Evolutionary conservation across 2,888 invertebrate species (phyloP).

Genomic region (Torymus texanus): DNA sequence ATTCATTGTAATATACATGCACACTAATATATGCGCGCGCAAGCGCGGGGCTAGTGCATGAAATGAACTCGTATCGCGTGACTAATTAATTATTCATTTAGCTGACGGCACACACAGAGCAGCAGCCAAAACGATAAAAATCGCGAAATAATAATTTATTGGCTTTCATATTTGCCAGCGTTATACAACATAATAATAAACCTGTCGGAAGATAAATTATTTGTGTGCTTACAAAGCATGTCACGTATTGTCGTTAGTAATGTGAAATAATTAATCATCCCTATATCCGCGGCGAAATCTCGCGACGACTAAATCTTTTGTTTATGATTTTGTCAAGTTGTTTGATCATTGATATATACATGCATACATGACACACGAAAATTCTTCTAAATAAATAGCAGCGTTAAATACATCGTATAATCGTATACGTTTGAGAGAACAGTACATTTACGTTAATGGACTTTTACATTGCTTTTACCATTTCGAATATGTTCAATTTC

Average conservation of each 20-base stretch:
- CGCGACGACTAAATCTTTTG: not conserved
- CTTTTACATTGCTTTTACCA: no score
- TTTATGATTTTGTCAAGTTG: not conserved
- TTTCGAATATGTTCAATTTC: no score
- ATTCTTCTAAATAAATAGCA: no score
- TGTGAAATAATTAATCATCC: constrained; percentile 2
- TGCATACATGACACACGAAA: no score
- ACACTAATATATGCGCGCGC: constrained; percentile 20
- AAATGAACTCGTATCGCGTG: constrained; percentile 29
- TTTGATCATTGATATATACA: no score
- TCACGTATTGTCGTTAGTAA: not conserved
- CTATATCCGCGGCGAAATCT: not conserved
- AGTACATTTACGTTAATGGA: no score
- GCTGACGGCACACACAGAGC: not conserved
- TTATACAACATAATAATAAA: constrained; percentile 27
- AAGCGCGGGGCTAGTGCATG: constrained; percentile 41
- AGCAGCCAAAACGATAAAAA: constrained; percentile 19
- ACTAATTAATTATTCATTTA: constrained; percentile 51
- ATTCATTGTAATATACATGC: constrained; percentile 37
- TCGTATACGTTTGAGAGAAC: no score
- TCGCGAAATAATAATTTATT: constrained; percentile 35
- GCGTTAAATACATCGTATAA: no score
- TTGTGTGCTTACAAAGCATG: not conserved
- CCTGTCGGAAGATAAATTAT: constrained; percentile 22
- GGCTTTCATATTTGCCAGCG: constrained; percentile 3